These are phyloP conservation scores for Torymus tubicola DNA, from an alignment of 2,888 invertebrate species.

Conservation along the genomic window DNA sequence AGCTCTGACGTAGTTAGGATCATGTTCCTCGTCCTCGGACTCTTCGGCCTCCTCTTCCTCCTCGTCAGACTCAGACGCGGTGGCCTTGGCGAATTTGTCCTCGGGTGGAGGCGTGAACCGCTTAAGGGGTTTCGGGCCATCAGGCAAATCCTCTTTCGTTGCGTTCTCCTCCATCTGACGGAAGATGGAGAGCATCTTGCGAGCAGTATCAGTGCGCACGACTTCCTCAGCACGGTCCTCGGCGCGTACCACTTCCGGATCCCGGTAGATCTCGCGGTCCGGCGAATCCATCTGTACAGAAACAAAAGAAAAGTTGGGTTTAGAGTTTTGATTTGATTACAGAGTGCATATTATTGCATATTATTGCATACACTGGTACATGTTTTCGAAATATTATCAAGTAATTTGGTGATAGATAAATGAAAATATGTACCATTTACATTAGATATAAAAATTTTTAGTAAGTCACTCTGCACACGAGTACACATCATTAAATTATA, in stretches of 20 bases:
- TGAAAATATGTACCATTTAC: too few species aligned
- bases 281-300: conserved; percentile 80
- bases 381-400: too few species aligned
- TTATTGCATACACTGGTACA: too few species aligned
- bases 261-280: conserved; percentile 85
- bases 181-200: conserved; percentile 92
- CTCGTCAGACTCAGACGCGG: conserved; percentile 76
- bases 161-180: conserved; percentile 89
- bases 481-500: too few species aligned
- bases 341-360: too few species aligned
- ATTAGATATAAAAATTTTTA: too few species aligned
- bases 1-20: conserved; percentile 76
- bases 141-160: conserved; percentile 78
- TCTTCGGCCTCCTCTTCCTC: conserved; percentile 80
- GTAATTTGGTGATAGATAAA: too few species aligned
- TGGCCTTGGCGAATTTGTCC: conserved; percentile 78
- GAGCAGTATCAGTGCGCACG: conserved; percentile 82
- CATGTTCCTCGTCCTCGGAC: conserved; percentile 76
- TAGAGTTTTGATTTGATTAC: neutral
- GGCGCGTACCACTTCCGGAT: conserved; percentile 84
- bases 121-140: conserved; percentile 89
- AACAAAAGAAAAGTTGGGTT: neutral
- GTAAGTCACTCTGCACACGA: too few species aligned
- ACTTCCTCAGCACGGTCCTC: conserved; percentile 79
- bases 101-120: conserved; percentile 94